phyloP scores from a whole-genome alignment of 2,888 invertebrate species.

The Eupithecia subfuscata region DNA sequence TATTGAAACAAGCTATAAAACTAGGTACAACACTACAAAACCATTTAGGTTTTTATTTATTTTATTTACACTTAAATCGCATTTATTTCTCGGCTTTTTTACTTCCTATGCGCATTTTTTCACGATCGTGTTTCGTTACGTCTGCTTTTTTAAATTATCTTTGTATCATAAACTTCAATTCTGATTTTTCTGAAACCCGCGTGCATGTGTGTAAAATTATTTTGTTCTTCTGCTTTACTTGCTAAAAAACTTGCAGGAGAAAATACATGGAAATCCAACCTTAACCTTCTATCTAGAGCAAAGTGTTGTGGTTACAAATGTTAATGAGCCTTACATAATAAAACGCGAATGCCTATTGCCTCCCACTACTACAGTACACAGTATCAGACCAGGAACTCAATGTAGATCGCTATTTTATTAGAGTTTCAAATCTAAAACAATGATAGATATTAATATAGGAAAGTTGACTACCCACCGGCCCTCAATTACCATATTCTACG shows the following conservation, averaged over 20 bases:
- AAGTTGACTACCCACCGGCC: neutral
- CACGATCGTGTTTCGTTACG: too few relatives aligned
- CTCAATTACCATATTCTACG: neutral
- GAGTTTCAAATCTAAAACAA: constrained; percentile 7
- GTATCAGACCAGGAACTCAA: constrained; percentile 29
- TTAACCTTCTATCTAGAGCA: constrained; percentile 29
- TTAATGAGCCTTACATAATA: constrained; percentile 29
- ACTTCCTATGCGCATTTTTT: too few relatives aligned
- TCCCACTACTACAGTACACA: neutral
- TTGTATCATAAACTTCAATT: neutral
- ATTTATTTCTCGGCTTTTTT: too few relatives aligned
- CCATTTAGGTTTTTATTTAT: too few relatives aligned
- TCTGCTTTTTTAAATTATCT: neutral
- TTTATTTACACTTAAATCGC: too few relatives aligned
- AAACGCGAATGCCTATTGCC: constrained; percentile 10
- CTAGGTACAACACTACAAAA: too few relatives aligned
- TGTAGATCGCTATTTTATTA: constrained; percentile 10
- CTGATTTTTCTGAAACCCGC: neutral
- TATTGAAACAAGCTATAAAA: too few relatives aligned
- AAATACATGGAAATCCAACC: constrained; percentile 20
- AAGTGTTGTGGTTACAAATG: constrained; percentile 18
- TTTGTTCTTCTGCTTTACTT: neutral
- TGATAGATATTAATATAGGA: neutral
- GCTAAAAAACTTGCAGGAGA: neutral
- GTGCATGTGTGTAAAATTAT: neutral